A percentile compares a stretch with the other conserved stretches of the same genome.
Conservation (phyloP, 2,888 invertebrate species). For the Falcaria lacertinaria region DNA sequence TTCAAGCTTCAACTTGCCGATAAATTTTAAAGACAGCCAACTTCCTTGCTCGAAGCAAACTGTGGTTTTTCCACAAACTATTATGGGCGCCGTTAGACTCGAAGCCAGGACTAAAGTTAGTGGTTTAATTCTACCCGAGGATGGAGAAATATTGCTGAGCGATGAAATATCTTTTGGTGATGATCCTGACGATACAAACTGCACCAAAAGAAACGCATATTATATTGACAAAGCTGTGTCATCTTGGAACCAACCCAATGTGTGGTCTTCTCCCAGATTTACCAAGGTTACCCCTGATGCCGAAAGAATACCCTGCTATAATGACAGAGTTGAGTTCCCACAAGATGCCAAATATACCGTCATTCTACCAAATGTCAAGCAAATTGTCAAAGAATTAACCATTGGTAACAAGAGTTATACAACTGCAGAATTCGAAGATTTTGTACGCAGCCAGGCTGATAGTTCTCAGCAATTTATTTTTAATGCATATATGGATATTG, state of each 20-base stretch:
- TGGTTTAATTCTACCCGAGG: constrained; percentile 55
- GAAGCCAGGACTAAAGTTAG: constrained; percentile 38
- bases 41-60: constrained; percentile 63
- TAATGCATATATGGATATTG: constrained; percentile 27
- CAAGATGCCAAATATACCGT: constrained; percentile 40
- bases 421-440: constrained; percentile 14
- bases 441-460: constrained; percentile 14
- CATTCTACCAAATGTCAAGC: constrained; percentile 39
- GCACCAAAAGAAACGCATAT: constrained; percentile 41
- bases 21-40: constrained; percentile 51
- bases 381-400: constrained; percentile 35
- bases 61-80: constrained; percentile 53
- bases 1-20: constrained; percentile 52
- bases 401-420: constrained; percentile 30
- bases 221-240: constrained; percentile 46
- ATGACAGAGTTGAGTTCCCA: constrained; percentile 65
- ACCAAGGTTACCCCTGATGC: constrained; percentile 72
- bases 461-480: constrained; percentile 37
- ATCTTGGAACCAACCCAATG: constrained; percentile 59
- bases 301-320: constrained; percentile 67
- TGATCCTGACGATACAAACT: constrained; percentile 37
- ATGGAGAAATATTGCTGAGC: constrained; percentile 59
- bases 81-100: constrained; percentile 43
- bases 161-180: constrained; percentile 45
- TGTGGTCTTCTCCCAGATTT: constrained; percentile 61